Percentiles rank a stretch among this genome's conserved stretches.
Conservation (phyloP, 2,113 vertebrate genomes). For the Cololabis saira region DNA sequence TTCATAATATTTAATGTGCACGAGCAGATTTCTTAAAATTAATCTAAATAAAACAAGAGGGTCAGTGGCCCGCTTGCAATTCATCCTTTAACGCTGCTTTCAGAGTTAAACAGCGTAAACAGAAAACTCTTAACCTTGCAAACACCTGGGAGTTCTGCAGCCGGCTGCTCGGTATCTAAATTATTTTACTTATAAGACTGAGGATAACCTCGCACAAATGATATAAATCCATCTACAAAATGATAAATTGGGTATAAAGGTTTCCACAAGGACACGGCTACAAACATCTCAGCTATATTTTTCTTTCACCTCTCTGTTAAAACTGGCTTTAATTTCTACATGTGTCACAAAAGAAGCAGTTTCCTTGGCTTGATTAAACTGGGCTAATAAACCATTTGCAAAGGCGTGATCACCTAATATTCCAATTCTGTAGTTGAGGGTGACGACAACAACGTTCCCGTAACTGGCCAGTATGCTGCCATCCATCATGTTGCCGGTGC, state of each 20-base stretch:
- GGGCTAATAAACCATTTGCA: slow-evolving; percentile 27
- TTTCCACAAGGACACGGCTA: slow-evolving; percentile 32
- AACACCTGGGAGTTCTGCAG: slow-evolving; percentile 21
- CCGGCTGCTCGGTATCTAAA: slow-evolving; percentile 37
- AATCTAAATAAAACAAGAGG: slow-evolving; percentile 44
- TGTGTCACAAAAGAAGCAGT: no score
- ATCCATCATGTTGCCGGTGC: slow-evolving; percentile 98
- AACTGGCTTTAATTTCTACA: background rate
- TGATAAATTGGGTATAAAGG: slow-evolving; percentile 39
- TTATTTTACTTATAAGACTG: slow-evolving; percentile 31
- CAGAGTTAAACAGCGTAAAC: slow-evolving; percentile 51
- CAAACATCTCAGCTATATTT: slow-evolving; percentile 17
- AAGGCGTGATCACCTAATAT: slow-evolving; percentile 87
- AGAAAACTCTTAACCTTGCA: slow-evolving; percentile 57
- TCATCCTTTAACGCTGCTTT: slow-evolving; percentile 27
- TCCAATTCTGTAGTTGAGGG: slow-evolving; percentile 97
- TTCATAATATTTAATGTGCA: slow-evolving; percentile 39
- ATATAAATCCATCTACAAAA: slow-evolving; percentile 40
- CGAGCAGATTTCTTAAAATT: slow-evolving; percentile 40
- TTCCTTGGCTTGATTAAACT: slow-evolving; percentile 22
- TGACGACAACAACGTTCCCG: slow-evolving; percentile 96
- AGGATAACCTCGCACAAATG: slow-evolving; percentile 47
- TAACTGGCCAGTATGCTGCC: slow-evolving; percentile 97
- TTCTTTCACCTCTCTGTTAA: slow-evolving; percentile 4
- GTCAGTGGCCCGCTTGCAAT: slow-evolving; percentile 39